phyloP scores from a whole-genome alignment of 2,113 vertebrate genomes.

The Haliaeetus leucogaster region DNA sequence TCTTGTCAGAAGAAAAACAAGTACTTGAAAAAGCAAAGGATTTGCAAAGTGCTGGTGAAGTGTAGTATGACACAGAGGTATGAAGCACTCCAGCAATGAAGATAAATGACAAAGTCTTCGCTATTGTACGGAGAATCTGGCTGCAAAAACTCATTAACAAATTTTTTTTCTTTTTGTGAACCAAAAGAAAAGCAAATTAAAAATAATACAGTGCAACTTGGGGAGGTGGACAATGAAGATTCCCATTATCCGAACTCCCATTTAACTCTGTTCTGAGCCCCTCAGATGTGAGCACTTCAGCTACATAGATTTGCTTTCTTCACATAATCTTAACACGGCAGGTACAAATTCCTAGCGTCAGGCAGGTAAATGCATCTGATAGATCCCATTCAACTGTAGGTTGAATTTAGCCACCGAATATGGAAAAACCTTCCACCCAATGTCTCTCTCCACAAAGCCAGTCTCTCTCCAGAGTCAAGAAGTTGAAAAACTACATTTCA shows the following conservation, averaged over 20 bases:
- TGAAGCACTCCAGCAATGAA: background rate
- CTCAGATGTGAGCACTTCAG: background rate
- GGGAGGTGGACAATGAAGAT: background rate
- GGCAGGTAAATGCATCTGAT: background rate
- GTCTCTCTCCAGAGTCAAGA: rapidly evolving
- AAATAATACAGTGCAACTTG: background rate
- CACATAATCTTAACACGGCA: background rate
- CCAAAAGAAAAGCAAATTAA: background rate
- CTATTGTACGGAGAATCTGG: background rate
- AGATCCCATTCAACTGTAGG: background rate
- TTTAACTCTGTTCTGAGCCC: background rate
- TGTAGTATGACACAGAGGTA: background rate
- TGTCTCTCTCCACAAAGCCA: background rate
- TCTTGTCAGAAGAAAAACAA: background rate
- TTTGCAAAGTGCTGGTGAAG: background rate
- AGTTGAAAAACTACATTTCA: background rate
- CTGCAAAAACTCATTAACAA: background rate
- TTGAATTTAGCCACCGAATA: rapidly evolving
- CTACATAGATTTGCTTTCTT: background rate
- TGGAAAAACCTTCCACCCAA: background rate
- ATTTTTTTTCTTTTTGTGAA: background rate
- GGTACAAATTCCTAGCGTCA: background rate
- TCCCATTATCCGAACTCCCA: background rate
- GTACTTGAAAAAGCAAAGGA: background rate
- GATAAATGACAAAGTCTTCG: background rate